Percentiles rank a stretch among this genome's conserved stretches.
Evolutionary conservation across 53 echinoderm and acorn worm genomes (phyloP).

Genomic region (Holothuria leucospilota): DNA sequence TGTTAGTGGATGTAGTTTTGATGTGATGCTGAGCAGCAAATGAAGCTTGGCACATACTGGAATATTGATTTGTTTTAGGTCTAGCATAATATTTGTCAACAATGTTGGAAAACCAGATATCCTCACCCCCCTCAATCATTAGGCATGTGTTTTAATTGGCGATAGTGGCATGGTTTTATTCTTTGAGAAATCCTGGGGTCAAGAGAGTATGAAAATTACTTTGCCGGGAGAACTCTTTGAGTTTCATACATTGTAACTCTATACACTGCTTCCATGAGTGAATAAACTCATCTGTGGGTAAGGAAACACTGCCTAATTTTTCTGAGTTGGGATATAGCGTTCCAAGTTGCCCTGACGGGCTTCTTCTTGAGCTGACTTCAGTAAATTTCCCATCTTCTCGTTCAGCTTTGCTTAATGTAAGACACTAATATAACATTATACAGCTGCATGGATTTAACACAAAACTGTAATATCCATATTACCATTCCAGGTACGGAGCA

Average conservation of each 20-base stretch:
- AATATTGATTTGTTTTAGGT: not conserved
- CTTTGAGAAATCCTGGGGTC: slow-evolving; percentile 19
- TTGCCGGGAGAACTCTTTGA: slow-evolving; percentile 29
- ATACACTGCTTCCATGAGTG: slow-evolving; percentile 46
- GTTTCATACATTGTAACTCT: slow-evolving; percentile 41
- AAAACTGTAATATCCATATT: slow-evolving; percentile 45
- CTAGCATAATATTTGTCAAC: not conserved
- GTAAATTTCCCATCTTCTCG: not conserved
- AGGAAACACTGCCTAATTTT: slow-evolving; percentile 30
- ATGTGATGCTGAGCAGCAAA: not conserved
- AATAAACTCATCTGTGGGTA: slow-evolving; percentile 44
- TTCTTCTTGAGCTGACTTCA: no score
- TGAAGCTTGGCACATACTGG: slow-evolving; percentile 30
- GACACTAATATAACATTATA: slow-evolving; percentile 20
- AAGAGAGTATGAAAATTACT: slow-evolving; percentile 33
- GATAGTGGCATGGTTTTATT: slow-evolving; percentile 42
- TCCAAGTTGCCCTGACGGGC: no score
- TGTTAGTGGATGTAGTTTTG: no score
- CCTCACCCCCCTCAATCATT: slow-evolving; percentile 21
- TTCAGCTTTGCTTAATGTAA: slow-evolving; percentile 21
- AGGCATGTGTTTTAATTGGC: not conserved
- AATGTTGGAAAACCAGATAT: slow-evolving; percentile 11
- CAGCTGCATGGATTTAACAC: slow-evolving; percentile 37
- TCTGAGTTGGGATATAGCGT: no score
- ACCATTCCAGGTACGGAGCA: slow-evolving; percentile 30